These are phyloP conservation scores for Peromyscus californicus DNA, from an alignment of 2,113 vertebrate genomes.

Conservation along the genomic window DNA sequence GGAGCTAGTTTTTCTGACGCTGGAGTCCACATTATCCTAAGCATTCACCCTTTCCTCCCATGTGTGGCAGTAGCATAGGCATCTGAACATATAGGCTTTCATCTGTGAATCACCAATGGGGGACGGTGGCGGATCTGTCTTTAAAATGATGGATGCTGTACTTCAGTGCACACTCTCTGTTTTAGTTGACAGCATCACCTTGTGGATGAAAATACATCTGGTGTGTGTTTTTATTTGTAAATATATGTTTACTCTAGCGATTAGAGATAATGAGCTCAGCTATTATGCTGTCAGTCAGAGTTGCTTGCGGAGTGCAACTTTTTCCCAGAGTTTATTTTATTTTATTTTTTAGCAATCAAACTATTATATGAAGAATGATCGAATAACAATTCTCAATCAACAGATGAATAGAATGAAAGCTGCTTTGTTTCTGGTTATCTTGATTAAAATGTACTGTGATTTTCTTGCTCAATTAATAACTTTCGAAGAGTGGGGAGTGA, in stretches of 20 bases:
- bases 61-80: background rate
- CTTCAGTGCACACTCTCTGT: slow-evolving; percentile 50
- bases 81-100: background rate
- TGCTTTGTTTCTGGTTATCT: slow-evolving; percentile 17
- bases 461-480: slow-evolving; percentile 39
- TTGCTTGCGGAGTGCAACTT: slow-evolving; percentile 56
- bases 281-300: slow-evolving; percentile 72
- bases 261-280: slow-evolving; percentile 73
- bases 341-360: slow-evolving; percentile 53
- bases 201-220: slow-evolving; percentile 81
- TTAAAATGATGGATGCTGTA: slow-evolving; percentile 51
- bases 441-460: slow-evolving; percentile 19
- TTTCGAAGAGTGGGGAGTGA: slow-evolving; percentile 37
- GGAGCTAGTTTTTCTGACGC: background rate
- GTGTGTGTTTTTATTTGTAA: slow-evolving; percentile 83
- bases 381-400: slow-evolving; percentile 26
- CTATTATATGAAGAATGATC: slow-evolving; percentile 27
- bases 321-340: slow-evolving; percentile 57
- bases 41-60: background rate
- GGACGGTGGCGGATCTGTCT: background rate
- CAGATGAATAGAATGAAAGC: background rate
- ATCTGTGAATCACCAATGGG: background rate
- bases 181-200: slow-evolving; percentile 82
- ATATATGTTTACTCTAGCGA: slow-evolving; percentile 77
- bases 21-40: background rate